These are phyloP conservation scores for Cerceris ruficornis DNA, from an alignment of 2,888 invertebrate species.

Conservation along the genomic window DNA sequence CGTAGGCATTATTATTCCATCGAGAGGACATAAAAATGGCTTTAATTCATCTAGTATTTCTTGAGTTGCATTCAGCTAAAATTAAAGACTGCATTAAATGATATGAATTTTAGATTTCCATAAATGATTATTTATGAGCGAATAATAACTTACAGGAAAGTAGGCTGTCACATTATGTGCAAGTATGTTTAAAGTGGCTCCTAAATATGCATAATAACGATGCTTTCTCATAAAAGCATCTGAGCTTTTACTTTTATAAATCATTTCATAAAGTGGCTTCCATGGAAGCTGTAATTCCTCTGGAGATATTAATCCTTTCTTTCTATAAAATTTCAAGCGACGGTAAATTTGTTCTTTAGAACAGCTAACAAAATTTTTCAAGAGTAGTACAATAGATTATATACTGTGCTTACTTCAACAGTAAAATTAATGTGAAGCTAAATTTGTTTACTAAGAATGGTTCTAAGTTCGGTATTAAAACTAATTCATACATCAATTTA, in stretches of 20 bases:
- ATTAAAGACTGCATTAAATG: constrained; percentile 54
- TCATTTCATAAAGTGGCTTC: constrained; percentile 88
- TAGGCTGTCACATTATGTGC: constrained; percentile 71
- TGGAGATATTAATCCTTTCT: constrained; percentile 88
- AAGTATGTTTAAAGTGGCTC: constrained; percentile 67
- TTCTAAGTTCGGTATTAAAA: constrained; percentile 90
- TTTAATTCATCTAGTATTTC: constrained; percentile 93
- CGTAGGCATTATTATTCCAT: constrained; percentile 82
- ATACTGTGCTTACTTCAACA: constrained; percentile 88
- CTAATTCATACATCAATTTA: constrained; percentile 89
- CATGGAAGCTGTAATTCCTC: constrained; percentile 92
- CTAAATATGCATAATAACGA: constrained; percentile 73
- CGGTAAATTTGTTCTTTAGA: not conserved
- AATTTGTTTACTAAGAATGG: constrained; percentile 89
- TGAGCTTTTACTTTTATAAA: constrained; percentile 74
- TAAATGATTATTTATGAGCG: constrained; percentile 3
- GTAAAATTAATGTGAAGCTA: constrained; percentile 85
- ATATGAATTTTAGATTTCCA: constrained; percentile 14
- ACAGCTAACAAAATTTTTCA: not conserved
- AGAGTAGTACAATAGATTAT: not conserved
- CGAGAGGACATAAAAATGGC: constrained; percentile 90
- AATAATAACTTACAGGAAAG: constrained; percentile 82
- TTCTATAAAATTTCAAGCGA: constrained; percentile 83
- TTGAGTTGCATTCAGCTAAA: constrained; percentile 88
- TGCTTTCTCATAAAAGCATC: constrained; percentile 85